Base-by-base conservation (phyloP, 2,888 invertebrate species). In the Pheosia gnoma region DNA sequence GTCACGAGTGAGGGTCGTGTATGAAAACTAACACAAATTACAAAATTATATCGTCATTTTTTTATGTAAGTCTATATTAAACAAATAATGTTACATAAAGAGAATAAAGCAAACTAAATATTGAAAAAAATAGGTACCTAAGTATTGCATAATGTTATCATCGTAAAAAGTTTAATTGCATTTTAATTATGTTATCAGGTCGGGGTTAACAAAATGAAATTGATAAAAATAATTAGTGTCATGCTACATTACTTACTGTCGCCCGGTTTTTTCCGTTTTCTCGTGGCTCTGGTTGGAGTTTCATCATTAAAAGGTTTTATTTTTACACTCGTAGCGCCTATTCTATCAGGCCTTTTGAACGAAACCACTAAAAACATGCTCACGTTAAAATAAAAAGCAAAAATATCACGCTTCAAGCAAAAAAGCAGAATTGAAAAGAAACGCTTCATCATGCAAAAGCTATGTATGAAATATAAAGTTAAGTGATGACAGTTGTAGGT, bases 221-320 rank as follows among this genome's bases (percentile, higher is more conserved):
- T 57, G 1, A 58, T 62, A 56, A 6, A 9, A 45, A 61, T 47
- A 25, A 57, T 45, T 4, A 52, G 56, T 38, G 53, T 8, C 74
- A 75, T 77, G 78, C 82, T 2, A 25, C 2, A 65, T 57, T 84
- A 93, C 91, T 91, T 75, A 92, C 93, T 93, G 47, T 92, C 95
- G 60, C 96, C 96, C 9, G 96, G 96, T 82, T 96, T 96, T 90
- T 97, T 97, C 83, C 96, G 93, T 90, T 97, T 97, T 84, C 96
- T 94, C 41, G 95, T 89, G n/a, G 78, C 78, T 74, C 78, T 89
- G 58, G 82, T 82, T 52, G 83, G 79, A 38, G 81, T 79, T 71
- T 83, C 86, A 58, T 84, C 86, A 68, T 71, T 82, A 65, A 83
- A 84, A 25, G 86, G 83, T 62, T 83, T 87, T 55, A 86, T 75